Conservation (phyloP, 2,888 invertebrate species). For the Eucriotettix oculatus region DNA sequence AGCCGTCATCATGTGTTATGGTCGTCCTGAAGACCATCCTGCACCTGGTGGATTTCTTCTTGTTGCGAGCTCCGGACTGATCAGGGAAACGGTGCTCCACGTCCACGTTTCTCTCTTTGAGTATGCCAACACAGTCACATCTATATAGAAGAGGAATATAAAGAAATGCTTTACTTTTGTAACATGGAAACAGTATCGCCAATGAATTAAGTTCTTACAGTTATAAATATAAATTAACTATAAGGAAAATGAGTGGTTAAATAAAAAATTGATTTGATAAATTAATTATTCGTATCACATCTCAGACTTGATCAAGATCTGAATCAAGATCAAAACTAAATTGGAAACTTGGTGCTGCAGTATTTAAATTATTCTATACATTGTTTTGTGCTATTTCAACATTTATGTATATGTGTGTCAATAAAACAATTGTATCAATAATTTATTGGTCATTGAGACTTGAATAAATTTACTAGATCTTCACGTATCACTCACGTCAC, state of each 20-base stretch:
- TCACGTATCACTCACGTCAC: constrained; percentile 36
- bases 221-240: no score
- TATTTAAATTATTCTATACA: no score
- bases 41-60: constrained; percentile 89
- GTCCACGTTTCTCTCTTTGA: constrained; percentile 84
- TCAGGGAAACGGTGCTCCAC: constrained; percentile 84
- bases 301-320: no score
- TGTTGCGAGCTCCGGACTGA: constrained; percentile 53
- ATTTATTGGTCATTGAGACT: no score
- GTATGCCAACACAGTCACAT: constrained; percentile 93
- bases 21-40: constrained; percentile 86
- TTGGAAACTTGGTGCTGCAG: no score
- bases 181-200: no score
- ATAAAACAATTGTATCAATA: no score
- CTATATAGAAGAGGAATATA: constrained; percentile 20
- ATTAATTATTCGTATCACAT: not conserved
- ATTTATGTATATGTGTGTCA: no score
- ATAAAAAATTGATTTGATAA: not conserved
- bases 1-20: constrained; percentile 60
- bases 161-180: not conserved
- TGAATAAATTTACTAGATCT: no score
- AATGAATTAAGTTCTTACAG: no score
- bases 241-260: not conserved
- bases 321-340: no score
- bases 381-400: no score